phyloP scores from a whole-genome alignment of 2,113 vertebrate genomes.

The Alaudala cheleensis region DNA sequence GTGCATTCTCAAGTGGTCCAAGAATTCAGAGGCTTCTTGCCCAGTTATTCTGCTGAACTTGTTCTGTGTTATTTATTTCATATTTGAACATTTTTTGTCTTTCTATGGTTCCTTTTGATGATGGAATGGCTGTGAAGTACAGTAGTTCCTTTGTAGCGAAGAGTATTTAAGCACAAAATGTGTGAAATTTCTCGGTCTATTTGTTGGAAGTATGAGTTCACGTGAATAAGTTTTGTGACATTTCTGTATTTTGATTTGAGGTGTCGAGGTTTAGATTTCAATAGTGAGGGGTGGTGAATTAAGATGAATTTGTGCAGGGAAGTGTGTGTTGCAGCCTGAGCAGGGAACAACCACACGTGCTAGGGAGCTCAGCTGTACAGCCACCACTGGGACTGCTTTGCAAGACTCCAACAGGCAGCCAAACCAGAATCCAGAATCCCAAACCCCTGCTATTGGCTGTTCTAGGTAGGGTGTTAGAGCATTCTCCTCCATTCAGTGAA shows the following conservation, averaged over 20 bases:
- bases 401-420: not conserved
- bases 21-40: not conserved
- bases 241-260: not conserved
- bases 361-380: not conserved
- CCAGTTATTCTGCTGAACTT: not conserved
- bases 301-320: not conserved
- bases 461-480: not conserved
- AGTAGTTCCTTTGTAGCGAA: not conserved
- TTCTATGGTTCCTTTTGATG: not conserved
- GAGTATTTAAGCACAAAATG: not conserved
- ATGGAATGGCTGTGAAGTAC: not conserved
- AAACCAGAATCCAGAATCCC: not conserved
- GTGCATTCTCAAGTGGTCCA: fast-evolving
- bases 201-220: not conserved
- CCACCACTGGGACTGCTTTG: fast-evolving
- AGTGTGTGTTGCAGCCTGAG: not conserved
- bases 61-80: not conserved
- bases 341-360: not conserved
- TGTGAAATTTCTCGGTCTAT: not conserved
- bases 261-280: not conserved
- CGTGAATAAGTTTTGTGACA: fast-evolving
- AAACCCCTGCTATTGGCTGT: not conserved
- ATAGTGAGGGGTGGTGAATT: not conserved
- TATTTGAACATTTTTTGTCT: not conserved
- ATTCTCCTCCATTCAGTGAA: not conserved